Conservation (phyloP, 2,113 vertebrate genomes). For the Sinocyclocheilus anshuiensis region DNA sequence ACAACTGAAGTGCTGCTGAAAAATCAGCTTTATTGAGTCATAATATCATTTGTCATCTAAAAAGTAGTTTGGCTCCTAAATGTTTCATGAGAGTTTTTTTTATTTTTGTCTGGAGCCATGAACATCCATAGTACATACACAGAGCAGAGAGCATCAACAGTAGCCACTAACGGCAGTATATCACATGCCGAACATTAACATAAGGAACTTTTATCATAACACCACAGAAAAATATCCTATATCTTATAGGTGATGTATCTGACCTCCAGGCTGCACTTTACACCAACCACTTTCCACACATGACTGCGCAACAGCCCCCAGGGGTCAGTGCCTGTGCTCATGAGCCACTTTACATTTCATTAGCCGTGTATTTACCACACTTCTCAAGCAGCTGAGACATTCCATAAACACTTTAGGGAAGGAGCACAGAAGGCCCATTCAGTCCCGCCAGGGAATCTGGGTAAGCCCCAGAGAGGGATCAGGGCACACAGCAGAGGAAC, state of each 20-base stretch:
- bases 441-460: constrained; percentile 61
- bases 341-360: constrained; percentile 42
- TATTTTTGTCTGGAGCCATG: background rate
- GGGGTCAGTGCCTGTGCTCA: background rate
- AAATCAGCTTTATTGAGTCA: background rate
- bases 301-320: background rate
- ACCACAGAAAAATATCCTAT: background rate
- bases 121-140: background rate
- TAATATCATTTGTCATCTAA: background rate
- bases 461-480: constrained; percentile 63
- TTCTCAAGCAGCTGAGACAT: constrained; percentile 74
- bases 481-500: background rate
- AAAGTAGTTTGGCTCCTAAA: background rate
- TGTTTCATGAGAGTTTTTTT: too few species aligned
- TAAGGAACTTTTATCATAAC: background rate
- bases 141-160: background rate
- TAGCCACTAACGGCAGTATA: background rate
- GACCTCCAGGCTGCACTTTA: constrained; percentile 17
- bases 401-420: constrained; percentile 73
- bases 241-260: background rate
- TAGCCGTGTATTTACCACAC: constrained; percentile 47
- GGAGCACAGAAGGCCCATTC: constrained; percentile 72
- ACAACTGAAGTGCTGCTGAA: background rate
- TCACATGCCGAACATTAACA: constrained; percentile 4
- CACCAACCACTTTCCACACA: constrained; percentile 31